Base-by-base conservation (phyloP, 2,888 invertebrate species). In the Ectemnius continuus region DNA sequence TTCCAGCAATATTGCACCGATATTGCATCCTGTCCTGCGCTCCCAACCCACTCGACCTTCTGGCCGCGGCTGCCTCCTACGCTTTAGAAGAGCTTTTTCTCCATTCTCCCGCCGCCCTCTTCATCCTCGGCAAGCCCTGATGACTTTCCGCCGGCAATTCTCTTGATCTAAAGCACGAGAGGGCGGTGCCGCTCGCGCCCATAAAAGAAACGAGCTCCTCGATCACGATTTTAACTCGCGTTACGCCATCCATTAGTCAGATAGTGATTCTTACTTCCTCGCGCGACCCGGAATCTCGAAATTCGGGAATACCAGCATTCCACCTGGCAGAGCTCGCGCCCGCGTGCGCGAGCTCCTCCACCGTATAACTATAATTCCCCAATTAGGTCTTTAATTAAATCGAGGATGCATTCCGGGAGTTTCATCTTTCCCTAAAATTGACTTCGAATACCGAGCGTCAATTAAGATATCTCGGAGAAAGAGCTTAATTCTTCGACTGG, bases 1-100 rank as follows among this genome's bases (percentile, higher is more conserved):
- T 87, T 84, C 84, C 73, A 73, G 83, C 84, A 84, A 85, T 87
- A 87, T 87, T 84, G 84, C 85, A 73, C 72, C 86, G 84, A 86
- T 87, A 87, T 87, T 87, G 85, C 85, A 79, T 81, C 84, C 87
- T 78, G 77, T 73, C 76, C 79, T 77, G 20, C 64, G 16, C 36
- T 63, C n/a, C 47, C 46, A 69, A 61, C 65, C 63, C 76, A 72
- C 62, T 60, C 47, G 61, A 66, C 57, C 52, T 68, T 60, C 46
- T 62, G 56, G 26, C 65, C 65, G 46, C 61, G 36, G 16, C 47
- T 64, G 5, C 47, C 47, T 52, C 46, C 65, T 73, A 70, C 70
- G 47, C 26, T 52, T 52, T 16, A 20, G 56, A 63, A 45, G 60
- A 14, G 65, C 36, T 8, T 48, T 14, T 48, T 47, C 47, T 62